Evolutionary conservation across 2,888 invertebrate species (phyloP), one percentile per base, ranked within the genome.

Genomic region (Habroteleia sp.): DNA sequence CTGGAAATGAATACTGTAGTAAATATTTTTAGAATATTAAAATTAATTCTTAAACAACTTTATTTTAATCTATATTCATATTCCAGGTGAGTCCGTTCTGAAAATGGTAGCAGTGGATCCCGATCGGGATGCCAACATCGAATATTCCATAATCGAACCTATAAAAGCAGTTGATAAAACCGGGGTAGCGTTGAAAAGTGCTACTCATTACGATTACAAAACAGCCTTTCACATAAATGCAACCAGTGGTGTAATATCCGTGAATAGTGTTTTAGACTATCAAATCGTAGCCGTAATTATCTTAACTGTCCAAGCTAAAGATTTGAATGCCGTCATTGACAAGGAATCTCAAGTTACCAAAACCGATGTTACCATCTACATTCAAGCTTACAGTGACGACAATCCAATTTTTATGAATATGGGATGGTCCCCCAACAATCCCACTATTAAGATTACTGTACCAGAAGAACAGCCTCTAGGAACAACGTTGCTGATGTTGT

Each of bases 391-490:
- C 83, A 92, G 93, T 74, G 94, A 94, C 78, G 92, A 93, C 80
- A 93, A 94, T 87, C 94, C 95, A 0, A 91, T 93, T 20, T 94
- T 95, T 78, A 91, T 92, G 1, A 92, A 94, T 78, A 85, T 92
- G 0, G 93, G 93, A 0, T 95, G 95, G 95, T 92, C 92, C 0
- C 92, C 91, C 17, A 91, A 92, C 0, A 92, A 92, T 77, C 93
- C 94, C 0, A 89, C 92, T 0, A 92, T 95, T 20, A 90, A 91
- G 48, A 90, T 93, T 0, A 91, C 91, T 62, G 90, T 95, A 3
- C 93, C 93, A 63, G 95, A 96, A 87, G 95, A 95, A 84, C 92
- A 94, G 83, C 93, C 94, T 0, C 91, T 94, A 10, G 94, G 94
- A 0, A 93, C 94, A 39, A 93, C 93, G 0, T 89, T 95, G 0